A percentile compares a stretch with the other conserved stretches of the same genome.
Evolutionary conservation across 1,140 invertebrate genomes (phyloP).

Genomic region (Sitophilus oryzae): DNA sequence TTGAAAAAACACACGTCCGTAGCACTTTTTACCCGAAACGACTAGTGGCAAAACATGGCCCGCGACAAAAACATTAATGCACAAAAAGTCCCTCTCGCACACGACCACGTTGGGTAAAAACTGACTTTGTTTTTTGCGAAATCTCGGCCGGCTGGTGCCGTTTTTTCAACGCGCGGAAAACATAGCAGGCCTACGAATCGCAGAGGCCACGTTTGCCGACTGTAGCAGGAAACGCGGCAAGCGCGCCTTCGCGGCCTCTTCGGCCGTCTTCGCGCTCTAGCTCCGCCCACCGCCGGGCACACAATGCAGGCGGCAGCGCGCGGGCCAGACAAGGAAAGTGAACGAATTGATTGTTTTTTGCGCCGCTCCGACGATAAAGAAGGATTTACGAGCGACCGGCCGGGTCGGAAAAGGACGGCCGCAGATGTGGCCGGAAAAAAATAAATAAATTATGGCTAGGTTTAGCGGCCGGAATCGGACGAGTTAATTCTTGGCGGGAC

Average conservation of each 20-base stretch:
- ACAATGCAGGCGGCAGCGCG: constrained; percentile 21
- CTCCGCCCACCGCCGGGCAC: constrained; percentile 20
- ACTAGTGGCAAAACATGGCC: constrained; percentile 6
- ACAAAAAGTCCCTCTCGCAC: constrained; percentile 13
- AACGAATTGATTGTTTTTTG: constrained; percentile 23
- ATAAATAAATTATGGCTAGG: neutral
- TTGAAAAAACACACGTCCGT: too few relatives aligned
- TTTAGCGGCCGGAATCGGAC: neutral
- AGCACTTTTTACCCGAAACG: constrained; percentile 11
- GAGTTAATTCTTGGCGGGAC: constrained; percentile 3
- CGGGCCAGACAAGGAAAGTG: constrained; percentile 24
- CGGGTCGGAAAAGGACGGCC: constrained; percentile 9
- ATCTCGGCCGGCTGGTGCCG: constrained; percentile 13
- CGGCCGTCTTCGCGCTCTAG: constrained; percentile 19
- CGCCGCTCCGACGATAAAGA: constrained; percentile 9
- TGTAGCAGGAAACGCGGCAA: constrained; percentile 20
- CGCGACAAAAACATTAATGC: constrained; percentile 11
- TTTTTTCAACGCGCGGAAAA: constrained; percentile 20
- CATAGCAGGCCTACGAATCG: constrained; percentile 17
- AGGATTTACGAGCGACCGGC: constrained; percentile 11
- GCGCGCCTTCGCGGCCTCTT: constrained; percentile 14
- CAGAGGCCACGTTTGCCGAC: constrained; percentile 23
- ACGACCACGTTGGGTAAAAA: constrained; percentile 7
- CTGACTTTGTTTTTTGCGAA: constrained; percentile 7
- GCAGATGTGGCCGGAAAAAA: constrained; percentile 1